phyloP scores from a whole-genome alignment of 2,797 vertebrate genomes.

The Rhinatrema bivittatum region DNA sequence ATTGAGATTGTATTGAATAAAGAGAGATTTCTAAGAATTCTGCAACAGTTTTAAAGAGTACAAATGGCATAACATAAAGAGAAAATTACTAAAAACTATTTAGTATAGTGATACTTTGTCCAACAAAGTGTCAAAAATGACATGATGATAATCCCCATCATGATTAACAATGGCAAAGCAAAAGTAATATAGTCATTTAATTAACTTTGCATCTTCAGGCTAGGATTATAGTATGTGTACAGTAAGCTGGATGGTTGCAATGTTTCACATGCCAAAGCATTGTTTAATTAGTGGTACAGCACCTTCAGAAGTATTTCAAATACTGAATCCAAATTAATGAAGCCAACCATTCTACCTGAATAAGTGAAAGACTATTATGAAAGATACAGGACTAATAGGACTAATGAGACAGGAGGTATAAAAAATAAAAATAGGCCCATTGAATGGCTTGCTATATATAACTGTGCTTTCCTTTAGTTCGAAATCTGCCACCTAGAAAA shows the following conservation, averaged over 20 bases:
- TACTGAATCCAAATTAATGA: conserved; percentile 4
- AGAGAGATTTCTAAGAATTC: too few relatives aligned
- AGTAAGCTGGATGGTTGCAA: too few relatives aligned
- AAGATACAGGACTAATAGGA: conserved; percentile 5
- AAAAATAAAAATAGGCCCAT: background rate
- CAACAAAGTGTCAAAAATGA: too few relatives aligned
- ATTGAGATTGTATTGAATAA: too few relatives aligned
- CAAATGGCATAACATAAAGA: too few relatives aligned
- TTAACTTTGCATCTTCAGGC: background rate
- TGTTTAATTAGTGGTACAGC: conserved; percentile 12
- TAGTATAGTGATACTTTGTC: too few relatives aligned
- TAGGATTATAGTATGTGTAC: conserved; percentile 8
- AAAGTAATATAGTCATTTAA: conserved; percentile 8
- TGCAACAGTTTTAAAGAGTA: too few relatives aligned
- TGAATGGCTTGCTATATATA: conserved; percentile 11
- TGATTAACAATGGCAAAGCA: background rate
- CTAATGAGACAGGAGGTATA: conserved; percentile 21
- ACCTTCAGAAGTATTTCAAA: conserved; percentile 7
- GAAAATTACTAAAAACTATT: too few relatives aligned
- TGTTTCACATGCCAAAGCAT: background rate
- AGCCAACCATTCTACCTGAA: conserved; percentile 1
- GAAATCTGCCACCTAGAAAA: conserved; percentile 46
- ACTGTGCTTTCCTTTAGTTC: conserved; percentile 29
- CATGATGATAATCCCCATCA: too few relatives aligned
- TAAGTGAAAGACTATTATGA: background rate